A percentile compares a stretch with the other conserved stretches of the same genome.
These are phyloP conservation scores for Diabrotica virgifera DNA, from an alignment of 1,140 invertebrate species.

Conservation along the genomic window DNA sequence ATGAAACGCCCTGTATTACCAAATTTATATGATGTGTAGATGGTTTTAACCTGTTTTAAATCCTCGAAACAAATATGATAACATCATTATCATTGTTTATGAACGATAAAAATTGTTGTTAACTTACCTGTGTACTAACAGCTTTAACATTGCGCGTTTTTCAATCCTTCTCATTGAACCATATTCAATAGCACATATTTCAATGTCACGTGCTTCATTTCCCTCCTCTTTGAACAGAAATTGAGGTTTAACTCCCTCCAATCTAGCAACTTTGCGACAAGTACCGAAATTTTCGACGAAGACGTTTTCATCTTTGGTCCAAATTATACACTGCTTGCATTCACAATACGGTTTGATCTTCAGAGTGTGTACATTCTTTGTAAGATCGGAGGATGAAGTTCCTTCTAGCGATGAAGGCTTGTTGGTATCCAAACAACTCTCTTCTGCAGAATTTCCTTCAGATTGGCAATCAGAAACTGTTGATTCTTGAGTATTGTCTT, in stretches of 20 bases:
- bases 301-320: constrained; percentile 20
- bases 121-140: constrained; percentile 39
- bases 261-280: background rate
- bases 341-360: constrained; percentile 22
- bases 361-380: background rate
- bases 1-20: too few relatives aligned
- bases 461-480: too few relatives aligned
- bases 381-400: too few relatives aligned
- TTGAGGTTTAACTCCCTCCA: constrained; percentile 7
- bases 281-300: constrained; percentile 1
- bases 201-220: constrained; percentile 4
- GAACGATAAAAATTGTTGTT: background rate
- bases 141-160: constrained; percentile 24
- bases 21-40: too few relatives aligned
- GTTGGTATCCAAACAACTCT: too few relatives aligned
- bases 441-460: too few relatives aligned
- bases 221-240: constrained; percentile 21
- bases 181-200: constrained; percentile 30
- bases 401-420: too few relatives aligned
- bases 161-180: constrained; percentile 30
- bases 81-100: background rate
- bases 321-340: constrained; percentile 24
- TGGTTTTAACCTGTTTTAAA: too few relatives aligned
- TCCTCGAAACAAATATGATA: background rate
- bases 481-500: too few relatives aligned